Evolutionary conservation across 37 sponge, comb jelly and placozoan species (phyloP).

Genomic region (Chondrosia reniformis): DNA sequence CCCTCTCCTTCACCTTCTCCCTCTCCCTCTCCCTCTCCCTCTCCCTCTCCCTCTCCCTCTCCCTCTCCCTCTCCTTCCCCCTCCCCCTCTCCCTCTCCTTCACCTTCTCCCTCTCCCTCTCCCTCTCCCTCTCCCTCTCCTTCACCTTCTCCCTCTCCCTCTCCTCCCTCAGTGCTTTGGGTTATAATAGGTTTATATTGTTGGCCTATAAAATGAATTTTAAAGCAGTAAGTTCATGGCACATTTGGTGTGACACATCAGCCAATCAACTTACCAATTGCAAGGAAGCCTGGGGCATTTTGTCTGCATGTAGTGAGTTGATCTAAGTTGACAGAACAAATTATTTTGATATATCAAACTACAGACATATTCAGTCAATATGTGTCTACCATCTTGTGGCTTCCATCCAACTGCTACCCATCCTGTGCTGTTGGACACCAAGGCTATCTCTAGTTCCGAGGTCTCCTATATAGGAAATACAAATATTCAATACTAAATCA

Average conservation of each 20-base stretch:
- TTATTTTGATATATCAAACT: too few relatives aligned
- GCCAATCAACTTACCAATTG: neutral
- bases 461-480: too few relatives aligned
- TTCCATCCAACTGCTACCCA: constrained; percentile 50
- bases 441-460: constrained; percentile 56
- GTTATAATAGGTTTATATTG: neutral
- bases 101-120: constrained; percentile 21
- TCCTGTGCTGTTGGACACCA: constrained; percentile 39
- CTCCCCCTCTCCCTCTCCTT: constrained; percentile 27
- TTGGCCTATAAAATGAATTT: too few relatives aligned
- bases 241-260: too few relatives aligned
- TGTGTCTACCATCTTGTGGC: constrained; percentile 14
- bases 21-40: constrained; percentile 14
- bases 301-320: neutral
- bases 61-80: constrained; percentile 7
- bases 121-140: constrained; percentile 16
- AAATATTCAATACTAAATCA: too few relatives aligned
- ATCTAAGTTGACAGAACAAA: too few relatives aligned
- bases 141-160: constrained; percentile 16
- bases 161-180: constrained; percentile 20
- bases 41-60: constrained; percentile 21
- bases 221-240: too few relatives aligned
- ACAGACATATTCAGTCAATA: too few relatives aligned
- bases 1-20: constrained; percentile 37
- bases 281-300: constrained; percentile 3